Evolutionary conservation across 2,797 vertebrate genomes (phyloP).

Genomic region (Catharus ustulatus): DNA sequence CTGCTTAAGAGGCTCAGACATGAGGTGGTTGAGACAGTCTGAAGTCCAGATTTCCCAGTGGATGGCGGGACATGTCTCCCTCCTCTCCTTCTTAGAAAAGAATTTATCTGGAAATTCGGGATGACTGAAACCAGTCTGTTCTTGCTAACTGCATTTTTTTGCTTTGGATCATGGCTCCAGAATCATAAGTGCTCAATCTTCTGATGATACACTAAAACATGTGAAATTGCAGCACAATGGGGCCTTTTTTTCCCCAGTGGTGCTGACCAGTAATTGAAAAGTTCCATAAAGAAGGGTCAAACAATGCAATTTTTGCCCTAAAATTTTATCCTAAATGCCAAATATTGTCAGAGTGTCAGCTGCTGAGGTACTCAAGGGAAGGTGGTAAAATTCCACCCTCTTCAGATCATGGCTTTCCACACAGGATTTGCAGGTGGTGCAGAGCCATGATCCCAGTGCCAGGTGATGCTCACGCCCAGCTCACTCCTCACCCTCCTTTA

Average conservation of each 20-base stretch:
- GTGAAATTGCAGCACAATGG: constrained; percentile 22
- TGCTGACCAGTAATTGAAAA: constrained; percentile 20
- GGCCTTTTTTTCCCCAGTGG: background rate
- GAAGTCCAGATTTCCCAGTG: background rate
- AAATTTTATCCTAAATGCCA: background rate
- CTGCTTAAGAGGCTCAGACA: constrained; percentile 15
- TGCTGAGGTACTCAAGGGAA: background rate
- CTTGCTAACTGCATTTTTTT: background rate
- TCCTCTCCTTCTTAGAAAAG: background rate
- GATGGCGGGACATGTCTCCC: accelerated
- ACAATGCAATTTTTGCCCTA: background rate
- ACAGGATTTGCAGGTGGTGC: background rate
- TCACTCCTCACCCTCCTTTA: too few species aligned
- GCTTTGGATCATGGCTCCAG: background rate
- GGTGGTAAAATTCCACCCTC: background rate
- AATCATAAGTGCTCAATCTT: background rate
- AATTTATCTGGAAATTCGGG: background rate
- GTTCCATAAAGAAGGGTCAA: background rate
- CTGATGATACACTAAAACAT: background rate
- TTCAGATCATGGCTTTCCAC: background rate
- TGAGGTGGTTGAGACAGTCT: background rate
- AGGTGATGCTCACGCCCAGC: background rate
- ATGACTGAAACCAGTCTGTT: background rate
- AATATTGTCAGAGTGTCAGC: background rate
- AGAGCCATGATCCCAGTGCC: background rate